Evolutionary conservation across 2,888 invertebrate species (phyloP).

Genomic region (Cryptus armator): DNA sequence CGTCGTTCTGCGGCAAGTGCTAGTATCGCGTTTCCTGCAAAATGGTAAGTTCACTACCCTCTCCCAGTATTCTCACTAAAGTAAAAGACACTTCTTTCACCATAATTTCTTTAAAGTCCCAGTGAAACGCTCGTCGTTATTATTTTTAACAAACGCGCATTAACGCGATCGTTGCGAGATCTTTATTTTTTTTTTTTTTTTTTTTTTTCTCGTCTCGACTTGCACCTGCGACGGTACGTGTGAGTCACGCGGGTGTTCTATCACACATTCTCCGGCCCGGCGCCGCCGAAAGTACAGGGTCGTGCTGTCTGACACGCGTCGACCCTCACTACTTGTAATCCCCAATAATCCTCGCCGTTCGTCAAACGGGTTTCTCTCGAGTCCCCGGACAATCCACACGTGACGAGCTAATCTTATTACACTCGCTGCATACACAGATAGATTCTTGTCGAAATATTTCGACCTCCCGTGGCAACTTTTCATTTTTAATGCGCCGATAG

Average conservation of each 20-base stretch:
- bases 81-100: not conserved
- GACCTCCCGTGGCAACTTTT: not conserved
- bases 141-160: not conserved
- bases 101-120: not conserved
- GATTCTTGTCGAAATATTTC: constrained; percentile 16
- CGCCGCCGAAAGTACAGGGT: constrained; percentile 27
- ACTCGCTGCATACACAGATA: not conserved
- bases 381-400: constrained; percentile 44
- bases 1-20: constrained; percentile 67
- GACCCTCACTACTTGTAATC: constrained; percentile 65
- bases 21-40: constrained; percentile 70
- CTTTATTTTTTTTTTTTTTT: not conserved
- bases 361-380: constrained; percentile 54
- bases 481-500: not conserved
- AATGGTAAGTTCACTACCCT: constrained; percentile 78
- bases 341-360: constrained; percentile 40
- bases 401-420: constrained; percentile 37
- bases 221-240: not conserved
- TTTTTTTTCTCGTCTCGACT: not conserved
- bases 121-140: not conserved
- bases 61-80: not conserved
- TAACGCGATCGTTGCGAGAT: not conserved
- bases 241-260: constrained; percentile 54
- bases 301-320: constrained; percentile 59
- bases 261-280: constrained; percentile 29